Conservation (phyloP, 2,113 vertebrate genomes). For the Paramormyrops kingsleyae region DNA sequence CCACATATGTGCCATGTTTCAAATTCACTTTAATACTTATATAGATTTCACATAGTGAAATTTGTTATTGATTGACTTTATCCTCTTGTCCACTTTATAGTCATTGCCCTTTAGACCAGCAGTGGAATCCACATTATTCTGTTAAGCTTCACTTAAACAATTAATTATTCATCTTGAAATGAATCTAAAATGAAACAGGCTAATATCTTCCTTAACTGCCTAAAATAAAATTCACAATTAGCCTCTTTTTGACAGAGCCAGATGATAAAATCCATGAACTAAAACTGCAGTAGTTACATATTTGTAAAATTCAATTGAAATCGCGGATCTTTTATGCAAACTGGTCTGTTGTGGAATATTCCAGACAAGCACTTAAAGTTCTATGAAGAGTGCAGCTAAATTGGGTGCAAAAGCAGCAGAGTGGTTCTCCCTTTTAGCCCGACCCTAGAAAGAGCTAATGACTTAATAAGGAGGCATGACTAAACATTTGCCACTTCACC, state of each 20-base stretch:
- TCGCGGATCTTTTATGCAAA: not conserved
- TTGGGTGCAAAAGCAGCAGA: not conserved
- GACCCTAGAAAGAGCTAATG: constrained; percentile 49
- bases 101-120: not conserved
- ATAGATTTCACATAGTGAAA: not conserved
- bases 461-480: constrained; percentile 71
- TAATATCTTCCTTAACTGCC: not conserved
- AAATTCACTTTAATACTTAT: not conserved
- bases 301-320: not conserved
- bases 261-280: not conserved
- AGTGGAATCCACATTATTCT: not conserved
- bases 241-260: not conserved
- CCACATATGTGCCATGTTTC: not conserved
- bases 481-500: constrained; percentile 62
- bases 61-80: not conserved
- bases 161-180: not conserved
- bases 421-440: not conserved
- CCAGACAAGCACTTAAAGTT: not conserved
- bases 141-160: not conserved
- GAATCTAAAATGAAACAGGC: not conserved
- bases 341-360: not conserved
- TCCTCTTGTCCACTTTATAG: not conserved
- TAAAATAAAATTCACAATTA: not conserved
- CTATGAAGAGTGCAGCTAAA: not conserved
- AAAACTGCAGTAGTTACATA: not conserved